Evolutionary conservation across 2,113 vertebrate genomes (phyloP).

Genomic region (Atrichornis clamosus): DNA sequence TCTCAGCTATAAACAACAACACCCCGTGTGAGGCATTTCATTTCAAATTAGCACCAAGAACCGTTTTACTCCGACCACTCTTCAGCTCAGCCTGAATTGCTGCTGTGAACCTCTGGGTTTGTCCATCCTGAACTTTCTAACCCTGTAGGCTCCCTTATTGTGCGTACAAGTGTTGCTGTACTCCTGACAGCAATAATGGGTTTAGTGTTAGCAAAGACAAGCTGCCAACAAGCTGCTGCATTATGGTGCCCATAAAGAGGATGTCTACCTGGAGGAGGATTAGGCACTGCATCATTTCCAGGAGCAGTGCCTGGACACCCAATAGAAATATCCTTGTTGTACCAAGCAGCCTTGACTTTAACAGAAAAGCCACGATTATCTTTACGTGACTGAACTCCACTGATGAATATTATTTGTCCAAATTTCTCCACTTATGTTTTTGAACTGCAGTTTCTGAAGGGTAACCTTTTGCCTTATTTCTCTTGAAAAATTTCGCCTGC

Average conservation of each 20-base stretch:
- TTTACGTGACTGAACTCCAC: background rate
- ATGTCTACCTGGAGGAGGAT: background rate
- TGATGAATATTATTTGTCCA: background rate
- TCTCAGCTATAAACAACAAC: background rate
- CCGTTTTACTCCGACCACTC: rapidly evolving
- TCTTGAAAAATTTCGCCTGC: background rate
- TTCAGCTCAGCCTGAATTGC: background rate
- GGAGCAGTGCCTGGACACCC: background rate
- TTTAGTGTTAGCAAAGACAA: background rate
- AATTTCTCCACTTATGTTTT: background rate
- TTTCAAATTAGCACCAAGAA: background rate
- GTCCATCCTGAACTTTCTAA: background rate
- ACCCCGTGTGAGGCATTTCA: background rate
- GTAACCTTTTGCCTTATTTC: background rate
- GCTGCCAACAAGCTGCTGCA: background rate
- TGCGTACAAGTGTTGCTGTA: background rate
- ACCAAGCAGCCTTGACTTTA: background rate
- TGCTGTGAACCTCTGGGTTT: background rate
- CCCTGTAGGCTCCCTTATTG: rapidly evolving
- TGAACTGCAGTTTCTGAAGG: background rate
- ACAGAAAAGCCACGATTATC: background rate
- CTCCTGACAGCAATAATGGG: background rate
- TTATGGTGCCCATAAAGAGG: background rate
- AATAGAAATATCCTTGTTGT: background rate
- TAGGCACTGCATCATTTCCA: background rate